Evolutionary conservation across 2,888 invertebrate species (phyloP).

Genomic region (Drosophila mulleri): DNA sequence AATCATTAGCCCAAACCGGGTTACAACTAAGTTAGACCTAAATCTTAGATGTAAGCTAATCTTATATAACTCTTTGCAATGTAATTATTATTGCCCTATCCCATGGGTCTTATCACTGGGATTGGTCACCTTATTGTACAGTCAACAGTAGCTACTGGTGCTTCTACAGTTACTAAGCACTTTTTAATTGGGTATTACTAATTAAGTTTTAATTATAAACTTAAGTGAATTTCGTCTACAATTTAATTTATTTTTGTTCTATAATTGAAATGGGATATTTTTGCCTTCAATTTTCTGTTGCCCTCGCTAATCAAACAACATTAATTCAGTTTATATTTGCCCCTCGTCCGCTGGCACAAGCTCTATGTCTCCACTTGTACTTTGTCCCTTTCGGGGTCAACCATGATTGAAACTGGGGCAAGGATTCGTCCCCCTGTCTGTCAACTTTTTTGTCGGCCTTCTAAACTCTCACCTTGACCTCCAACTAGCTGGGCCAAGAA

Average conservation of each 20-base stretch:
- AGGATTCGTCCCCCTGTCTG: conserved; percentile 43
- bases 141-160: conserved; percentile 18
- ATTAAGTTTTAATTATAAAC: conserved; percentile 2
- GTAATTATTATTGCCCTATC: conserved; percentile 5
- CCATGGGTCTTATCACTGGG: conserved; percentile 22
- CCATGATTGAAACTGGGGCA: conserved; percentile 48
- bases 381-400: conserved; percentile 28
- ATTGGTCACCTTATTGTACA: conserved; percentile 30
- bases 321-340: conserved; percentile 11
- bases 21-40: conserved; percentile 34
- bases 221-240: conserved; percentile 4
- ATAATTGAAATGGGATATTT: conserved; percentile 6
- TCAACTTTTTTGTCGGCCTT: conserved; percentile 19
- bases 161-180: conserved; percentile 24
- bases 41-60: conserved; percentile 26
- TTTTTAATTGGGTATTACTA: conserved; percentile 7
- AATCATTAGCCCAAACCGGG: conserved; percentile 35
- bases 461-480: conserved; percentile 17
- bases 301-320: conserved; percentile 4
- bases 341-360: not conserved
- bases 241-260: not conserved
- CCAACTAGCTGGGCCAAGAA: conserved; percentile 6
- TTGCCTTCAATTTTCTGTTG: conserved; percentile 2
- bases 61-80: conserved; percentile 2
- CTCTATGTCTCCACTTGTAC: not conserved